Base-by-base conservation (phyloP, 2,797 vertebrate genomes). In the Acrossocheilus fasciatus region DNA sequence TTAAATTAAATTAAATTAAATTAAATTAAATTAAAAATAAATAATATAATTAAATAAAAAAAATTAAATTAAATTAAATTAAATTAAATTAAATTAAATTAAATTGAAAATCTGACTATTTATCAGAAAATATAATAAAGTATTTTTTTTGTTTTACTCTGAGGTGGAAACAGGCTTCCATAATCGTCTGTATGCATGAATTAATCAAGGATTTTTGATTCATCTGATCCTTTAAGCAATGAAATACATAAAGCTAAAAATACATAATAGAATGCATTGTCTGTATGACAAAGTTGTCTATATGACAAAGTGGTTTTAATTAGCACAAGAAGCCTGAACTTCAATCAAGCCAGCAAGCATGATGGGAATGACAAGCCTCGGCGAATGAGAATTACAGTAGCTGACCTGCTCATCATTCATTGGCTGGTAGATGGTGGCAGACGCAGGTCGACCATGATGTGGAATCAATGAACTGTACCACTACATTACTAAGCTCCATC, bases 391-490 rank as follows among this genome's bases (percentile, higher is more conserved):
- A 69, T 77, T 36, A 59, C 41, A 54, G 26, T 52, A 74, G 39
- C 64, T 72, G 74, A 77, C 69, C 84, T 82, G 45, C 81, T 86
- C 88, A 89, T 86, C 88, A 87, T 90, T 87, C 86, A 91, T 91
- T 92, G 89, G 90, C 75, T 90, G 89, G 91, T 92, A 92, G 92
- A 92, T 93, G 91, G 89, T 20, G 73, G 86, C 90, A 92, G 91
- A 92, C 92, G 91, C 41, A 89, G 91, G 93, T 94, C 92, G 91
- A 81, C 80, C 87, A 76, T 77, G 91, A 91, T 83, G 91, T 86
- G 89, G 89, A 91, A 91, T 92, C 83, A 75, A 89, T 89, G 87
- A 88, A 76, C 90, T 90, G 85, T 86, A 83, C 64, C 84, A 81
- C 30, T 77, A 87, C 79, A 89, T 88, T 86, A 81, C 87, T 91